phyloP scores from a whole-genome alignment of 2,113 vertebrate genomes.

The Zosterops japonicus region DNA sequence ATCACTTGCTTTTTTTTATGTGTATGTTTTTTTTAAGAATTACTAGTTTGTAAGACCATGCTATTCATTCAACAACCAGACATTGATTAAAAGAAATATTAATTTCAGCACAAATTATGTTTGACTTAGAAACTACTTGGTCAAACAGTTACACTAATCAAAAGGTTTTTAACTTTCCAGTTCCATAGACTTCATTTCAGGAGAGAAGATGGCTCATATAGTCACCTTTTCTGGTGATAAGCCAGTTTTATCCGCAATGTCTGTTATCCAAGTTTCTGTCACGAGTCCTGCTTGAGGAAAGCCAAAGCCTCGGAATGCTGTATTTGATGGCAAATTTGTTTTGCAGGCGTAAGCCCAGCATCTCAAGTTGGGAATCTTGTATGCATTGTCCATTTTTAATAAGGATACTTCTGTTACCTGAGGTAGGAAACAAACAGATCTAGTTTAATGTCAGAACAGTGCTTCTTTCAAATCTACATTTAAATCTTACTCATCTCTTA shows the following conservation, averaged over 20 bases:
- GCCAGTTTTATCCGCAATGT: slow-evolving; percentile 73
- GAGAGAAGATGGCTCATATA: neutral
- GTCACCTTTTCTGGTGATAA: slow-evolving; percentile 78
- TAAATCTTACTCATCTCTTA: neutral
- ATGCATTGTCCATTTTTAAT: slow-evolving; percentile 81
- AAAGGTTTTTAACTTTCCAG: neutral
- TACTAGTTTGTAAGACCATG: neutral
- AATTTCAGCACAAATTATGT: neutral
- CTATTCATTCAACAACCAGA: neutral
- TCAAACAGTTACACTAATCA: neutral
- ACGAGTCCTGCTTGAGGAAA: slow-evolving; percentile 80
- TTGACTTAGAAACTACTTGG: neutral
- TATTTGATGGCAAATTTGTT: slow-evolving; percentile 86
- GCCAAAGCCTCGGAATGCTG: slow-evolving; percentile 82
- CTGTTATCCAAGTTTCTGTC: slow-evolving; percentile 81
- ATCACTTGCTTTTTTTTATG: neutral
- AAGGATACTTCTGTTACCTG: slow-evolving; percentile 80
- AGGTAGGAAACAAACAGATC: neutral
- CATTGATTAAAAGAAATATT: accelerated
- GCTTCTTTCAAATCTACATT: neutral
- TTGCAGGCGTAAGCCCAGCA: slow-evolving; percentile 68
- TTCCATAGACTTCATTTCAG: neutral
- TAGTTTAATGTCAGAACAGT: neutral
- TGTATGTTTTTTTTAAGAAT: neutral
- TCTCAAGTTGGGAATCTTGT: slow-evolving; percentile 81